phyloP scores from a whole-genome alignment of 2,888 invertebrate genomes.

The Protophormia terraenovae region DNA sequence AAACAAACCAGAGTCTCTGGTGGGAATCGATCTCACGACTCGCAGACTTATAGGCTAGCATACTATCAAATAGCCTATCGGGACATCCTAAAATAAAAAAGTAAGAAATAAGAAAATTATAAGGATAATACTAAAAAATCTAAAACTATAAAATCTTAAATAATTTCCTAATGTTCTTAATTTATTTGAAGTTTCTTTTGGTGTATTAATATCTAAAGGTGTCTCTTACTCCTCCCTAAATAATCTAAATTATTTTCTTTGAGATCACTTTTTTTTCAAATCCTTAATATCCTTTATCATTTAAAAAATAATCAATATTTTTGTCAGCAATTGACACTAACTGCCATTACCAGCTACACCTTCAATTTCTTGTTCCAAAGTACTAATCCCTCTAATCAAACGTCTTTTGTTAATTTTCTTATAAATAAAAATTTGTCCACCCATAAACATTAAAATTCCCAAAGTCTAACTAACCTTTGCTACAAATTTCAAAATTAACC shows the following conservation, averaged over 20 bases:
- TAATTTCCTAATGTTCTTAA: too few relatives aligned
- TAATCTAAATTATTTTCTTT: not conserved
- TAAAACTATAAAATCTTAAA: too few relatives aligned
- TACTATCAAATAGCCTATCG: too few relatives aligned
- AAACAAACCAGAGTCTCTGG: too few relatives aligned
- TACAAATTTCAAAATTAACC: constrained; percentile 39
- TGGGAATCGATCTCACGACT: too few relatives aligned
- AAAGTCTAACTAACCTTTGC: not conserved
- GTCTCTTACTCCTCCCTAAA: not conserved
- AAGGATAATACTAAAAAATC: too few relatives aligned
- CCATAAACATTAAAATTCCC: not conserved
- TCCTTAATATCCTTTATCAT: not conserved
- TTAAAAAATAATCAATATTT: not conserved
- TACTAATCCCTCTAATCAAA: not conserved
- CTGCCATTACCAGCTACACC: constrained; percentile 37
- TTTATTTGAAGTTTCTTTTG: too few relatives aligned
- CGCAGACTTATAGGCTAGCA: too few relatives aligned
- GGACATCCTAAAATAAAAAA: too few relatives aligned
- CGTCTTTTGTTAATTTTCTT: not conserved
- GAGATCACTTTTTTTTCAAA: not conserved
- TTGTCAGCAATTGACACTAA: constrained; percentile 26
- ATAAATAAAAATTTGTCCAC: constrained; percentile 43
- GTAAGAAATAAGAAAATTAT: too few relatives aligned
- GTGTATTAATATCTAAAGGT: too few relatives aligned
- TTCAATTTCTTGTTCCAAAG: not conserved